Evolutionary conservation across 2,113 vertebrate genomes (phyloP).

Genomic region (Ariopsis seemanni): DNA sequence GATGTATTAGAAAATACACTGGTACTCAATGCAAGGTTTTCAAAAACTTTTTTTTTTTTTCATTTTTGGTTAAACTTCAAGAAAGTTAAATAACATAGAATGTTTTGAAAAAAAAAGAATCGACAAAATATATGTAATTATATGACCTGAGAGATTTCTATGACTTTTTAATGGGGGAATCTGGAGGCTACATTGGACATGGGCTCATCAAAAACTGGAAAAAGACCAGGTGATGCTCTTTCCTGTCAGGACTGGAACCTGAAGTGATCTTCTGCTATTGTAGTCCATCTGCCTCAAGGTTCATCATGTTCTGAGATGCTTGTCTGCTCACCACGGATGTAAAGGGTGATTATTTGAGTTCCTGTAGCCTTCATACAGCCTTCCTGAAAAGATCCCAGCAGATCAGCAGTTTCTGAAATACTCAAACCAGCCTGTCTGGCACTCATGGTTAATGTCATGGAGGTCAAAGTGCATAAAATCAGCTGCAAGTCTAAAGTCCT

Average conservation of each 20-base stretch:
- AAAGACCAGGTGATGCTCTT: neutral
- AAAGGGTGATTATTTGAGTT: neutral
- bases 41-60: neutral
- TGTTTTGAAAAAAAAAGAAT: too few species aligned
- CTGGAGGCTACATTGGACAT: neutral
- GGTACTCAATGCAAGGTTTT: neutral
- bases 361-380: too few species aligned
- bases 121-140: neutral
- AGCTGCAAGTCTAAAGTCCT: too few species aligned
- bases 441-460: neutral
- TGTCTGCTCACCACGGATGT: neutral
- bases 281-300: neutral
- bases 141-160: neutral
- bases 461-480: neutral
- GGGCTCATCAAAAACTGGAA: neutral
- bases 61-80: neutral
- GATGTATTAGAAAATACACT: too few species aligned
- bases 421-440: neutral
- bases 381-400: too few species aligned
- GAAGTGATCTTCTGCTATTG: neutral
- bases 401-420: too few species aligned
- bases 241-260: neutral
- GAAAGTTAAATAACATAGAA: too few species aligned
- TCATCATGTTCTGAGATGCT: neutral
- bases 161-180: neutral